A percentile compares a stretch with the other conserved stretches of the same genome.
Conservation (phyloP, 2,113 vertebrate species). For the Pelusios castaneus region DNA sequence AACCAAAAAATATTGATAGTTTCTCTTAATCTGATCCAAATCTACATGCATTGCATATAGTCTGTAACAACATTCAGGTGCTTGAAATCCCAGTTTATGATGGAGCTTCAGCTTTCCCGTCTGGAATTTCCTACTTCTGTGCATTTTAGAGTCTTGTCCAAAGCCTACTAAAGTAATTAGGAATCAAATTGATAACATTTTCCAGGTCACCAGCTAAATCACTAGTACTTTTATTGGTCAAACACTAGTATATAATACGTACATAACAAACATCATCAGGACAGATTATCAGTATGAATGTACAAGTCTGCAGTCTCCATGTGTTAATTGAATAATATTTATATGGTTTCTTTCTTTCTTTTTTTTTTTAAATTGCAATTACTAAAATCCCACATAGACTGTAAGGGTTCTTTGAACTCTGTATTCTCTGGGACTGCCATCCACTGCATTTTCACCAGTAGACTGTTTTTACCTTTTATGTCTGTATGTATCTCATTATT, state of each 20-base stretch:
- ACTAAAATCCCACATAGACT: neutral
- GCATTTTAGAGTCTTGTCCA: neutral
- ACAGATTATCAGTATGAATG: neutral
- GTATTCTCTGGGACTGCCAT: neutral
- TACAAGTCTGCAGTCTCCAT: neutral
- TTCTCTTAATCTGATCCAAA: neutral
- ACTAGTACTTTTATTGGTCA: neutral
- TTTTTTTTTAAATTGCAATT: neutral
- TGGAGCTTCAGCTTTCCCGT: neutral
- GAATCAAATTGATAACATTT: neutral
- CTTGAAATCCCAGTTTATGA: neutral
- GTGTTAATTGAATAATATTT: neutral
- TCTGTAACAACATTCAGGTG: neutral
- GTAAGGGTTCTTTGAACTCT: neutral
- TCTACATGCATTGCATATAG: neutral
- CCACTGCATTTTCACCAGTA: neutral
- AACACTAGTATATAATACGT: neutral
- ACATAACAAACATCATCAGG: neutral
- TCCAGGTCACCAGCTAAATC: neutral
- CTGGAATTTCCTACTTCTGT: neutral
- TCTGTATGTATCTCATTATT: neutral
- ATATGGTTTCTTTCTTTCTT: conserved; percentile 2
- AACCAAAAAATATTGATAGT: neutral
- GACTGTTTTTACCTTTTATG: neutral
- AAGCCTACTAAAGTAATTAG: neutral